A percentile compares a stretch with the other conserved stretches of the same genome.
phyloP scores from a whole-genome alignment of 2,113 vertebrate genomes.

The Porphyrio hochstetteri region DNA sequence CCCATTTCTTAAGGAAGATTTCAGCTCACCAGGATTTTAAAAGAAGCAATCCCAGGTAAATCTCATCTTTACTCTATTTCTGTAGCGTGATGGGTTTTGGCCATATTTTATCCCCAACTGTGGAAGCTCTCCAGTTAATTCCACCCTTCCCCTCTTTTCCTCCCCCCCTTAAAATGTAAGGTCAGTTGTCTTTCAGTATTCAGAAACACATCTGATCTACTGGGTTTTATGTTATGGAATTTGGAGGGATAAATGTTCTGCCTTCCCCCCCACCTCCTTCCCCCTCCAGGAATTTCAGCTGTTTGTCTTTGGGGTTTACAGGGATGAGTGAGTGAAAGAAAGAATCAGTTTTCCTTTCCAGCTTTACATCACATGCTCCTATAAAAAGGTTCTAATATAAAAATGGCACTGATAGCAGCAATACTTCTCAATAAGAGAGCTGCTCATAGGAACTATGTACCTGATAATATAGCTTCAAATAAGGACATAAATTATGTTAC shows the following conservation, averaged over 20 bases:
- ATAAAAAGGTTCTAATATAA: background rate
- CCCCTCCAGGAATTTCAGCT: background rate
- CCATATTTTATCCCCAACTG: background rate
- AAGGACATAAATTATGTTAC: background rate
- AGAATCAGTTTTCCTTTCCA: background rate
- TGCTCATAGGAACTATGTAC: background rate
- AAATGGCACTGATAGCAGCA: background rate
- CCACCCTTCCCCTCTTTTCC: background rate
- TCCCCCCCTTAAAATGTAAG: background rate
- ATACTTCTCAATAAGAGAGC: background rate
- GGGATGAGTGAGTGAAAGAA: background rate
- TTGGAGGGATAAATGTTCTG: conserved; percentile 1
- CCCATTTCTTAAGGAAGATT: background rate
- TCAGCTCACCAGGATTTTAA: conserved; percentile 1
- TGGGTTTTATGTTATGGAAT: background rate
- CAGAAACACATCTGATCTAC: background rate
- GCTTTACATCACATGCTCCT: background rate
- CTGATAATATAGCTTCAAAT: background rate
- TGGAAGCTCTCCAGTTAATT: background rate
- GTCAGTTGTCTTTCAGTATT: background rate
- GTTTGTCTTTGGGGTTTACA: background rate
- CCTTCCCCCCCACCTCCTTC: background rate
- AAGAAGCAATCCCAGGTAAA: background rate
- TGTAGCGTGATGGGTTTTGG: background rate
- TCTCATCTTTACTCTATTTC: background rate